Percentiles rank a stretch among this genome's conserved stretches.
phyloP scores from a whole-genome alignment of 1,140 invertebrate genomes.

The Caenorhabditis inopinata region DNA sequence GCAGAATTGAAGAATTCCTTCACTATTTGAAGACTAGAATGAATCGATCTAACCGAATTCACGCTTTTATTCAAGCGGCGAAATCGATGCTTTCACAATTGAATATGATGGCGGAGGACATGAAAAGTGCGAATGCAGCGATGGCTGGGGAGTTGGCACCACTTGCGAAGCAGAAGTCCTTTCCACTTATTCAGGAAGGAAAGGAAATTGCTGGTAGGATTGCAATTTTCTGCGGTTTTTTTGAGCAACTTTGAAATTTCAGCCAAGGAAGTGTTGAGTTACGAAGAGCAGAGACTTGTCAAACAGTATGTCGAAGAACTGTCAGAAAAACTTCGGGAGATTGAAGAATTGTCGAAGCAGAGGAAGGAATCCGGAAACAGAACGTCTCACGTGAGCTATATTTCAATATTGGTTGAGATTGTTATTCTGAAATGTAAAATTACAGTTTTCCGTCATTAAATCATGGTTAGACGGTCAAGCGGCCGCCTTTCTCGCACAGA shows the following conservation, averaged over 20 bases:
- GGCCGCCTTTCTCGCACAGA: conserved; percentile 51
- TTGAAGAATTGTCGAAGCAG: conserved; percentile 57
- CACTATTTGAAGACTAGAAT: conserved; percentile 43
- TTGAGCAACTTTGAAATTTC: not conserved
- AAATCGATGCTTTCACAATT: conserved; percentile 60
- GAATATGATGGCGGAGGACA: conserved; percentile 54
- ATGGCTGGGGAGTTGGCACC: conserved; percentile 63
- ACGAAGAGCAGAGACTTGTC: conserved; percentile 42
- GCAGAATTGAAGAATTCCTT: conserved; percentile 47
- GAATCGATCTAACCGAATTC: conserved; percentile 42
- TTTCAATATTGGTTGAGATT: not conserved
- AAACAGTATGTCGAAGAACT: conserved; percentile 47
- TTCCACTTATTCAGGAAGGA: conserved; percentile 59
- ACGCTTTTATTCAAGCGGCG: conserved; percentile 53
- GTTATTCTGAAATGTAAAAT: too few species aligned
- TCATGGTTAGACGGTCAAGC: conserved; percentile 55
- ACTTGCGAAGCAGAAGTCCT: conserved; percentile 56
- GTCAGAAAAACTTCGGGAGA: conserved; percentile 48
- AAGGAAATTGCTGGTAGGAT: conserved; percentile 47
- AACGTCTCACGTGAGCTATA: conserved; percentile 36
- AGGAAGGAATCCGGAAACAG: conserved; percentile 36
- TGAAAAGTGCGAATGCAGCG: conserved; percentile 55
- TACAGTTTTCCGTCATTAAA: conserved; percentile 49
- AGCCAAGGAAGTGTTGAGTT: conserved; percentile 46
- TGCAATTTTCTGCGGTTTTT: not conserved